These are phyloP conservation scores for Sebastes elongatus DNA, from an alignment of 2,797 vertebrate species.

Conservation along the genomic window DNA sequence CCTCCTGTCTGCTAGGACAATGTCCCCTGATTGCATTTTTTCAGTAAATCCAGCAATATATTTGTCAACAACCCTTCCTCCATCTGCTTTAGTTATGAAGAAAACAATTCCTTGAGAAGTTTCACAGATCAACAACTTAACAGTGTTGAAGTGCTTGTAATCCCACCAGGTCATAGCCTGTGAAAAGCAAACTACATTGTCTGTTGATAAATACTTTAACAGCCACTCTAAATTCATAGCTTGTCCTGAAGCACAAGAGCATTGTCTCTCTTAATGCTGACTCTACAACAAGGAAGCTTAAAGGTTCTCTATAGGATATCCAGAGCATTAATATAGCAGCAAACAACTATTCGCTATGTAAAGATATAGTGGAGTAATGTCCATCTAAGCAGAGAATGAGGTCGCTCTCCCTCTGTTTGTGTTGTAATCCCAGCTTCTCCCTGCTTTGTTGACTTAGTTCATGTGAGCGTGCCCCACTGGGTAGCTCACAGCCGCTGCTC, in stretches of 20 bases:
- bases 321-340: background rate
- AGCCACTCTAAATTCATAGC: constrained; percentile 35
- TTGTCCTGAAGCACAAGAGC: background rate
- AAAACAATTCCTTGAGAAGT: constrained; percentile 10
- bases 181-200: constrained; percentile 26
- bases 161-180: constrained; percentile 27
- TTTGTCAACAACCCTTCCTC: constrained; percentile 1
- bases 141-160: constrained; percentile 23
- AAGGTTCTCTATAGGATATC: background rate
- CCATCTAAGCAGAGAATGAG: no score
- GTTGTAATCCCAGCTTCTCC: no score
- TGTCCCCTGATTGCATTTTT: background rate
- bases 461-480: background rate
- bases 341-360: background rate
- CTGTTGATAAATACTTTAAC: constrained; percentile 50
- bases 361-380: background rate
- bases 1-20: constrained; percentile 1
- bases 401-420: no score
- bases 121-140: constrained; percentile 28
- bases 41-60: background rate
- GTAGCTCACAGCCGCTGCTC: background rate
- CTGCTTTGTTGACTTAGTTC: no score
- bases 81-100: background rate
- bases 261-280: background rate
- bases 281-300: background rate